Evolutionary conservation across 2,113 vertebrate species (phyloP).

Genomic region (Carollia perspicillata): DNA sequence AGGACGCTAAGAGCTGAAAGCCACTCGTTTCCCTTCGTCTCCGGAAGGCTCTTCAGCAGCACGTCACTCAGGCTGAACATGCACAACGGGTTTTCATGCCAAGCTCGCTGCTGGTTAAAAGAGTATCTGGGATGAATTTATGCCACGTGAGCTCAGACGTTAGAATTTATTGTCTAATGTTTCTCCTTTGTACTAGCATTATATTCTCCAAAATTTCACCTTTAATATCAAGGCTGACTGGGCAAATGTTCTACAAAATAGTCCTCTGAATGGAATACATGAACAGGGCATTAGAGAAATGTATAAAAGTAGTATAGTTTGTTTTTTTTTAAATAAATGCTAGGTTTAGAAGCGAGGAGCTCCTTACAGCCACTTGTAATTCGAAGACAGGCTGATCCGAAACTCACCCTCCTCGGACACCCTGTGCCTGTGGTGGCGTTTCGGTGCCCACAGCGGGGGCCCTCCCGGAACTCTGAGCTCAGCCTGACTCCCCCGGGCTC

Average conservation of each 20-base stretch:
- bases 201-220: background rate
- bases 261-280: background rate
- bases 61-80: background rate
- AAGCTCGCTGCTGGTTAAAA: background rate
- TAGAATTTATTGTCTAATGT: background rate
- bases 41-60: background rate
- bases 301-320: background rate
- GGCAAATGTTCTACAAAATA: background rate
- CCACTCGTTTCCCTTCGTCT: background rate
- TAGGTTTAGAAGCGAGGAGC: background rate
- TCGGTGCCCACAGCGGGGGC: background rate
- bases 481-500: background rate
- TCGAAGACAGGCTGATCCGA: background rate
- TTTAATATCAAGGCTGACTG: background rate
- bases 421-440: background rate
- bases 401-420: background rate
- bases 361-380: background rate
- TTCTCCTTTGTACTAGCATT: background rate
- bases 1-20: background rate
- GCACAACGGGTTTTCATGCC: slow-evolving; percentile 37
- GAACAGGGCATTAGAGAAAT: background rate
- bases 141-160: background rate
- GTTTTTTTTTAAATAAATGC: background rate
- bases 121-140: background rate
- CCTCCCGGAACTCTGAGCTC: background rate